phyloP scores from a whole-genome alignment of 2,113 vertebrate species.

The Casuarius casuarius region DNA sequence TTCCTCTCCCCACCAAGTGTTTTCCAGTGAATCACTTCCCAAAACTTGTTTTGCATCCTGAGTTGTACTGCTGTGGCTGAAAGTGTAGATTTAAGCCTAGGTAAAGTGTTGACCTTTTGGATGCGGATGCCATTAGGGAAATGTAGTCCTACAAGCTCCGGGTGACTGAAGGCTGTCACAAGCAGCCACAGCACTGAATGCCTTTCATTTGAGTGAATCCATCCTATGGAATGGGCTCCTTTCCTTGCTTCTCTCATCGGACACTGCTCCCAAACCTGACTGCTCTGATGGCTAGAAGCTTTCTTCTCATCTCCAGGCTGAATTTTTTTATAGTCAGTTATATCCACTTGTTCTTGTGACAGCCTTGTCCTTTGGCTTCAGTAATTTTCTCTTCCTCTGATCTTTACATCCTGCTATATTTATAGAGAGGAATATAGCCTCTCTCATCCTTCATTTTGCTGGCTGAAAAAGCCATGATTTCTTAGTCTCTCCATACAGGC shows the following conservation, averaged over 20 bases:
- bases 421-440: neutral
- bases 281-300: neutral
- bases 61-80: neutral
- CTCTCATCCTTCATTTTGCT: neutral
- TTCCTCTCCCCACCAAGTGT: neutral
- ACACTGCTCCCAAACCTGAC: neutral
- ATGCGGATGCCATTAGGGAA: neutral
- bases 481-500: neutral
- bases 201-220: constrained; percentile 8
- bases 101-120: neutral
- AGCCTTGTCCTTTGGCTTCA: neutral
- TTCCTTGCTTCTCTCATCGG: neutral
- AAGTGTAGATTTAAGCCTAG: neutral
- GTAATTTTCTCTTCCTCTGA: neutral
- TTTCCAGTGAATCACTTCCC: neutral
- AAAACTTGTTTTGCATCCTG: neutral
- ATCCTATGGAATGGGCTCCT: neutral
- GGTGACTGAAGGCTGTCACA: neutral
- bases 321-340: neutral
- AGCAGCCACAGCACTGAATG: neutral
- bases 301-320: constrained; percentile 5
- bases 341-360: neutral
- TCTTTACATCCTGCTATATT: neutral
- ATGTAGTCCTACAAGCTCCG: neutral
- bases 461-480: neutral